Evolutionary conservation across 2,888 invertebrate species (phyloP), one percentile per base, ranked within the genome.

Genomic region (Serripes groenlandicus): DNA sequence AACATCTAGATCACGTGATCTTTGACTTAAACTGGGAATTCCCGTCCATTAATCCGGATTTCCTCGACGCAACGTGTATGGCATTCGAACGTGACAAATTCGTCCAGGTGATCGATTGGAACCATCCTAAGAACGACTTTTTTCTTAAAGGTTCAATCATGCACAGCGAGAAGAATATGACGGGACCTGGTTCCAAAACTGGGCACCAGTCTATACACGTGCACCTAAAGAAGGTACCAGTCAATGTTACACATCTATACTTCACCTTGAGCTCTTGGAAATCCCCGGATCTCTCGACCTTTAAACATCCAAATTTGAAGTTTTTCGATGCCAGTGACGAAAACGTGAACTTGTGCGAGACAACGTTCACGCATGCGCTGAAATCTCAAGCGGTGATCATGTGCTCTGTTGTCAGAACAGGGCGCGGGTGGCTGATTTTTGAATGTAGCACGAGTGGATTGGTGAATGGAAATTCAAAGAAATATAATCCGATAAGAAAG

Each of bases 231-330:
- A 52, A 60, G 9, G 70, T 81, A 5, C 81, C 81, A 49, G 4
- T 35, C 3, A 42, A 54, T 26, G 70, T 81, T 15, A 81, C 74
- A 7, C 81, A 81, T 35, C 26, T 81, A 18, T 81, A 77, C 37
- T 81, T 81, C 37, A 78, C 78, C n/a, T 52, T 81, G 35, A 81
- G 81, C 34, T 77, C 81, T 1, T 81, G 81, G 81, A 73, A 71
- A 23, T 81, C 81, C 28, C 74, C 81, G 21, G 77, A 78, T 58
- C 56, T 81, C 4, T 81, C 81, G 15, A 70, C 72, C 1, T 81
- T 77, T 34, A 54, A 52, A 37, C 77, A 78, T 60, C 81, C 81
- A 23, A 64, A 64, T 30, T 62, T 81, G 34, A 73, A 74, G 35
- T 81, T 81, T 35, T 81, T 77, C 35, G 78, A 81, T 42, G 81